These are phyloP conservation scores for Zeus faber DNA, from an alignment of 2,113 vertebrate species.

Conservation along the genomic window DNA sequence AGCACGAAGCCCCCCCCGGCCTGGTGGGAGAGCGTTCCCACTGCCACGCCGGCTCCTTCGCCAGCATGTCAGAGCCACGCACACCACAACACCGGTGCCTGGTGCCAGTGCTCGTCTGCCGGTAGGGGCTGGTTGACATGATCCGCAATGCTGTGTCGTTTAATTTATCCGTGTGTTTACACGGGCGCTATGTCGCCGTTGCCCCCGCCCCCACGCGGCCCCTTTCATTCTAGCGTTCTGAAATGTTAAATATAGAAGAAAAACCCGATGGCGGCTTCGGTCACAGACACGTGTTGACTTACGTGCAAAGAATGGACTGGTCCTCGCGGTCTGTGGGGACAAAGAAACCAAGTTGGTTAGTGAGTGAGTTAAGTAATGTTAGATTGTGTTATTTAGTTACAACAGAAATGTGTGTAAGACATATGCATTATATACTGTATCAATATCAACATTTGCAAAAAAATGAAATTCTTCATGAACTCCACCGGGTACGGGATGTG, in stretches of 20 bases:
- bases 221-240: neutral
- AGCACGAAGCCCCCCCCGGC: conserved; percentile 11
- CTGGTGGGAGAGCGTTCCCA: conserved; percentile 33
- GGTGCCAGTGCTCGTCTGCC: too few species aligned
- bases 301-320: conserved; percentile 98
- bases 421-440: too few species aligned
- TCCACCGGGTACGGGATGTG: too few species aligned
- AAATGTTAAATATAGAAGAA: conserved; percentile 12
- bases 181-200: conserved; percentile 41
- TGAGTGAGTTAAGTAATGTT: conserved; percentile 15
- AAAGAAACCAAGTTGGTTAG: conserved; percentile 25
- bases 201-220: conserved; percentile 4
- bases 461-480: too few species aligned
- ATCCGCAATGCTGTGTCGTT: conserved; percentile 20
- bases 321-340: conserved; percentile 90
- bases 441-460: too few species aligned
- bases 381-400: too few species aligned
- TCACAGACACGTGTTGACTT: conserved; percentile 67
- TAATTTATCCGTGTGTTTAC: conserved; percentile 38
- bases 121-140: too few species aligned
- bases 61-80: too few species aligned
- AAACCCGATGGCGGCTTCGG: conserved; percentile 2
- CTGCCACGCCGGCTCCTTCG: too few species aligned
- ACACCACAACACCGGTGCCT: too few species aligned
- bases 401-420: too few species aligned